These are phyloP conservation scores for Zosterops pallidus DNA, from an alignment of 2,113 vertebrate species.

Conservation along the genomic window DNA sequence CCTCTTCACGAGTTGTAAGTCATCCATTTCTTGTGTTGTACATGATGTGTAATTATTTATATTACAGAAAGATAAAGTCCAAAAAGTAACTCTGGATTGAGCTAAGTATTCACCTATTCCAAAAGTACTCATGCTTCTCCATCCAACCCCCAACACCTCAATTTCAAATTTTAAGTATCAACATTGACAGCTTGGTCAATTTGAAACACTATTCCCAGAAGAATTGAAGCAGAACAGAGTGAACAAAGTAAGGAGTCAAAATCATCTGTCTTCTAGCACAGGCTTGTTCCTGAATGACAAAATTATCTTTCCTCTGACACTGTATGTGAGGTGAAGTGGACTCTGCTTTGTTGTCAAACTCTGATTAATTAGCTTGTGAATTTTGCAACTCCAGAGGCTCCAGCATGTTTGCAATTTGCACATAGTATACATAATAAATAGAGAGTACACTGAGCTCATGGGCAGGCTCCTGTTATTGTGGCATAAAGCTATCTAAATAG, in stretches of 20 bases:
- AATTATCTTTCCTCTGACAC: not conserved
- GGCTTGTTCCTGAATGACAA: not conserved
- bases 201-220: not conserved
- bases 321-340: not conserved
- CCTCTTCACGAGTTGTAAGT: not conserved
- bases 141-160: rapidly evolving
- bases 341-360: not conserved
- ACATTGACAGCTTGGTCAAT: not conserved
- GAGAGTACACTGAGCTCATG: not conserved
- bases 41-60: not conserved
- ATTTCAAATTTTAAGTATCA: not conserved
- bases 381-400: not conserved
- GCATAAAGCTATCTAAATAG: conserved; percentile 2
- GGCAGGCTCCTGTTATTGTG: not conserved
- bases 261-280: not conserved
- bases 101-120: not conserved
- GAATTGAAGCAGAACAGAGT: not conserved
- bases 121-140: not conserved
- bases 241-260: not conserved
- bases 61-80: not conserved
- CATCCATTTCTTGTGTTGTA: not conserved
- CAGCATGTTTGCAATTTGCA: conserved; percentile 7
- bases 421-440: not conserved
- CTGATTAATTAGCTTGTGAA: conserved; percentile 30
- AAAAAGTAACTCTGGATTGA: not conserved